Evolutionary conservation across 1,140 invertebrate genomes (phyloP).

Genomic region (Araneus ventricosus): DNA sequence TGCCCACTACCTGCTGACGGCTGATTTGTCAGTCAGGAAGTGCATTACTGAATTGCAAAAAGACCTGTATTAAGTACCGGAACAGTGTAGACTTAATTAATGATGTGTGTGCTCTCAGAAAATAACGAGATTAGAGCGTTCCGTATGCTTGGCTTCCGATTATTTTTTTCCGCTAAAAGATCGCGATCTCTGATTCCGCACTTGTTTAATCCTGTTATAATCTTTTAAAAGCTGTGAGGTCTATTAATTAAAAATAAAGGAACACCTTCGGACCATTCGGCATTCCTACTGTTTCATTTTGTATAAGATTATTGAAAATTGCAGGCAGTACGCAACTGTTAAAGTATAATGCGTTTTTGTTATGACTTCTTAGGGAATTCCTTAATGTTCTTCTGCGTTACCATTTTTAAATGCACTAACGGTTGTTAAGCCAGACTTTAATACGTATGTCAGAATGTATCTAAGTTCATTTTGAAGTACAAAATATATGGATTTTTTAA

Average conservation of each 20-base stretch:
- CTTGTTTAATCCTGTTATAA: not conserved
- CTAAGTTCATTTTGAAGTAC: no score
- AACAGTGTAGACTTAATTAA: constrained; percentile 2
- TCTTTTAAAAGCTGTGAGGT: not conserved
- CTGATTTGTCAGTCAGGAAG: not conserved
- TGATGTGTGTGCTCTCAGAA: not conserved
- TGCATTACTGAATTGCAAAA: not conserved
- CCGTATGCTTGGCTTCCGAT: not conserved
- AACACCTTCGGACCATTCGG: no score
- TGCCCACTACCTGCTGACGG: not conserved
- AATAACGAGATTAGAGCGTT: constrained; percentile 3
- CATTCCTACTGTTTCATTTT: no score
- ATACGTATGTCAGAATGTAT: no score
- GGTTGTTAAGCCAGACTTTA: no score
- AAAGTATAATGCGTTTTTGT: no score
- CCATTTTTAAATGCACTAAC: no score
- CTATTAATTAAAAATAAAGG: not conserved
- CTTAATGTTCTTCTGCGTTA: no score
- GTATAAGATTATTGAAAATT: no score
- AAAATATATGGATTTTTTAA: no score
- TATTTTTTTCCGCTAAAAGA: not conserved
- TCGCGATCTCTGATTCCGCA: not conserved
- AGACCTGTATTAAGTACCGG: not conserved
- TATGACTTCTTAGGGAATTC: no score
- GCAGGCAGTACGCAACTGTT: no score